Base-by-base conservation (phyloP, 2,113 vertebrate genomes). In the Scortum barcoo region DNA sequence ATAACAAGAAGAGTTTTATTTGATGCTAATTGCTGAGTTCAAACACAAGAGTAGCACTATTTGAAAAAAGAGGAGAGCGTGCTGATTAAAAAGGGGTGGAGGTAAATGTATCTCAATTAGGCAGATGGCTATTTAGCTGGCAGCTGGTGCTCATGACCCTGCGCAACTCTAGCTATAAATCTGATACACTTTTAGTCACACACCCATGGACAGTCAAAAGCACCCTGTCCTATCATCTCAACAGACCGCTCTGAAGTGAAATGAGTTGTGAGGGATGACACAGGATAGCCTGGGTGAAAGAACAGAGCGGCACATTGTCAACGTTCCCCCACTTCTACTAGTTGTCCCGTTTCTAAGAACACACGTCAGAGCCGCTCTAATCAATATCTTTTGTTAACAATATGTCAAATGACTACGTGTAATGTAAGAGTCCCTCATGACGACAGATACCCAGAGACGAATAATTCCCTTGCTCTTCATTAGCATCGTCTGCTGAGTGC, bases 61-160 rank as follows among this genome's bases (percentile, higher is more conserved):
- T 26, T 56, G 19, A 68, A 56, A 66, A 66, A 22, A 65, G 9
- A 57, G n/a, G 71, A 48, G 28, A 28, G 3, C 26, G 8, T 20
- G 8, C 11, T 19, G 66, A 44, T 78, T 70, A 54, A 62, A 68
- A 38, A 17, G 10, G 28, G 38, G 30, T 2, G 46, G 63, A 42
- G 42, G 40, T 51, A 48, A 70, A 80, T 28, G 57, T 72, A 46
- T 85, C 66, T 82, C 30, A 24, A 62, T 67, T 33, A 50, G 42
- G 28, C 42, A 83, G 67, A 78, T 33, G 26, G 65, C 26, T 57
- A 36, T 72, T 72, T 38, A 42, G 50, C 42, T 40, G 48, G 51
- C 58, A 81, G 51, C 46, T 66, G 10, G 57, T 73, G 54, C 33
- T 51, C 51, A 44, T 54, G 38, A 72, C 36, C 50, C 50, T 26